Conservation (phyloP, 2,797 vertebrate species). For the Typhlichthys eigenmanni region DNA sequence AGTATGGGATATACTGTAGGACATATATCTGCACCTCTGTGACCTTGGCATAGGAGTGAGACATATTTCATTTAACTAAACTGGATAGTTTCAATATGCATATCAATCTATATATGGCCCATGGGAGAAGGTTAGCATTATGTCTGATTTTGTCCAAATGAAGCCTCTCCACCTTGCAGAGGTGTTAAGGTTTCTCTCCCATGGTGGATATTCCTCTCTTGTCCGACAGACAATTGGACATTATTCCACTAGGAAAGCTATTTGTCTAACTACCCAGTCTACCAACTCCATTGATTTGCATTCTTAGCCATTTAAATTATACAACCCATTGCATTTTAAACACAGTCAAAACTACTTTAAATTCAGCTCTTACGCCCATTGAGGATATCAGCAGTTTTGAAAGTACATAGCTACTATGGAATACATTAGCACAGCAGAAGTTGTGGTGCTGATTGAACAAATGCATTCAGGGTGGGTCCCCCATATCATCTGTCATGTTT, state of each 20-base stretch:
- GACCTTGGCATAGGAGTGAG: too few species aligned
- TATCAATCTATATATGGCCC: too few species aligned
- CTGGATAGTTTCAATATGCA: too few species aligned
- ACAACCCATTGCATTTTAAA: constrained; percentile 90
- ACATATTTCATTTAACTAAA: too few species aligned
- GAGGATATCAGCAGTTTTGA: constrained; percentile 81
- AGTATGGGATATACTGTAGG: too few species aligned
- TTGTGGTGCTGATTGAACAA: constrained; percentile 30
- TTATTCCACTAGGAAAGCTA: constrained; percentile 77
- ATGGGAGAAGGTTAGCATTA: too few species aligned
- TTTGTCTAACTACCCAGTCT: constrained; percentile 84
- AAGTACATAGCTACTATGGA: constrained; percentile 42
- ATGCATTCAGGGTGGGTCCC: constrained; percentile 16
- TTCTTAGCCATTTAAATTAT: constrained; percentile 86
- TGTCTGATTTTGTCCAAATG: too few species aligned
- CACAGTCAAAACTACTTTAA: constrained; percentile 84
- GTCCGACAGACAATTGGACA: constrained; percentile 69
- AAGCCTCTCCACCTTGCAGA: too few species aligned
- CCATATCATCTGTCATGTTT: constrained; percentile 42
- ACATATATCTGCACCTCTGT: too few species aligned
- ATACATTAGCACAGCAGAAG: constrained; percentile 36
- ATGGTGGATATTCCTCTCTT: constrained; percentile 36
- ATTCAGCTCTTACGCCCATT: constrained; percentile 86
- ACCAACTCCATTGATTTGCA: constrained; percentile 87
- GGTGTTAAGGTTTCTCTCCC: constrained; percentile 19